Conservation (phyloP, 2,797 vertebrate species). For the Pantherophis alleghaniensis region DNA sequence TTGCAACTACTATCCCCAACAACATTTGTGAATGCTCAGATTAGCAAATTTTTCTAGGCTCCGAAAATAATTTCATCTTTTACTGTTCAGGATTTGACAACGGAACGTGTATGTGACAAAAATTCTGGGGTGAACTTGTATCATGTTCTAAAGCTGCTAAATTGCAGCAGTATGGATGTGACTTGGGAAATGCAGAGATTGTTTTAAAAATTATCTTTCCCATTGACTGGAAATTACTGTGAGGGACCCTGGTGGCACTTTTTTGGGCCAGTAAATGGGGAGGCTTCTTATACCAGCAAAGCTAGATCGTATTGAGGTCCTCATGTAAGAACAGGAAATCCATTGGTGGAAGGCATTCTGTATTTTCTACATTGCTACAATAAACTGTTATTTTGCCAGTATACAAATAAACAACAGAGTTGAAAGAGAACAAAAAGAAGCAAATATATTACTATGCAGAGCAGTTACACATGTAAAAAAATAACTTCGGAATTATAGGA, state of each 20-base stretch:
- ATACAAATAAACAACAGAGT: conserved; percentile 6
- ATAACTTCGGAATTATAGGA: not conserved
- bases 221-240: not conserved
- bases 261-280: not conserved
- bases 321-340: not conserved
- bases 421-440: not conserved
- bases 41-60: not conserved
- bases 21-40: not conserved
- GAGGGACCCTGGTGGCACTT: not conserved
- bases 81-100: not conserved
- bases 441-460: not conserved
- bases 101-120: not conserved
- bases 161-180: not conserved
- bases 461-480: not conserved
- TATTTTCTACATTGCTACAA: not conserved
- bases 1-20: not conserved
- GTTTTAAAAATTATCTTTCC: not conserved
- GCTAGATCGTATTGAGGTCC: not conserved
- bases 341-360: not conserved
- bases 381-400: not conserved
- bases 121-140: not conserved
- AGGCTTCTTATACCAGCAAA: not conserved
- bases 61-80: not conserved
- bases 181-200: not conserved
- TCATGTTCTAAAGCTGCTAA: not conserved